These are phyloP conservation scores for Pseudomyrmex pallidus DNA, from an alignment of 1,140 invertebrate species.

Conservation along the genomic window DNA sequence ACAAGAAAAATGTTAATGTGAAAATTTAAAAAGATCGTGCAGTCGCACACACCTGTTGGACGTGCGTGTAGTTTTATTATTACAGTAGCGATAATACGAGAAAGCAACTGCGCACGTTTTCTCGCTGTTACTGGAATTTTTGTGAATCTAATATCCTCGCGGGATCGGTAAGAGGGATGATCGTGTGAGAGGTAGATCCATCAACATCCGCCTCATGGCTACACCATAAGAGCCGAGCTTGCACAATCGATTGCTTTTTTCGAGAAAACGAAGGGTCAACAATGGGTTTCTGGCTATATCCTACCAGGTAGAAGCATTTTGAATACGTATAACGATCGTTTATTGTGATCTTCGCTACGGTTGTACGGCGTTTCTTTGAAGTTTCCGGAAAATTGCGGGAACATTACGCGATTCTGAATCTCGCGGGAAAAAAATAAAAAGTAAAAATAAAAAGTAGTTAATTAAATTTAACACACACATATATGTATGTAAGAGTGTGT, in stretches of 20 bases:
- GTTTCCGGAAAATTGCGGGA: conserved; percentile 73
- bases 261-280: conserved; percentile 69
- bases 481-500: too few species aligned
- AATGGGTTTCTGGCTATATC: conserved; percentile 71
- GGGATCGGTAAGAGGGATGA: conserved; percentile 39
- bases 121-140: not conserved
- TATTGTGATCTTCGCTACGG: conserved; percentile 72
- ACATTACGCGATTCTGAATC: conserved; percentile 72
- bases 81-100: not conserved
- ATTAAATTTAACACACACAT: too few species aligned
- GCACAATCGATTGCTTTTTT: conserved; percentile 76
- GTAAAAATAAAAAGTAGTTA: not conserved
- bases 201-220: conserved; percentile 65
- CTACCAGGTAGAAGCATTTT: conserved; percentile 77
- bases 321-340: conserved; percentile 79
- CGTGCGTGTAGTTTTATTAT: not conserved
- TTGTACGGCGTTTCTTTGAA: conserved; percentile 60
- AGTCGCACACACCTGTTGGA: conserved; percentile 13
- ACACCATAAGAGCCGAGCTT: conserved; percentile 66
- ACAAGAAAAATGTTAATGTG: not conserved
- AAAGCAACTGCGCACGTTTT: too few species aligned
- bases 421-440: conserved; percentile 35
- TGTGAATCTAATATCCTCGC: conserved; percentile 33
- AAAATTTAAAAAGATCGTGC: not conserved
- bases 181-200: conserved; percentile 63